phyloP scores from a whole-genome alignment of 2,797 vertebrate genomes.

The Coreius guichenoti region DNA sequence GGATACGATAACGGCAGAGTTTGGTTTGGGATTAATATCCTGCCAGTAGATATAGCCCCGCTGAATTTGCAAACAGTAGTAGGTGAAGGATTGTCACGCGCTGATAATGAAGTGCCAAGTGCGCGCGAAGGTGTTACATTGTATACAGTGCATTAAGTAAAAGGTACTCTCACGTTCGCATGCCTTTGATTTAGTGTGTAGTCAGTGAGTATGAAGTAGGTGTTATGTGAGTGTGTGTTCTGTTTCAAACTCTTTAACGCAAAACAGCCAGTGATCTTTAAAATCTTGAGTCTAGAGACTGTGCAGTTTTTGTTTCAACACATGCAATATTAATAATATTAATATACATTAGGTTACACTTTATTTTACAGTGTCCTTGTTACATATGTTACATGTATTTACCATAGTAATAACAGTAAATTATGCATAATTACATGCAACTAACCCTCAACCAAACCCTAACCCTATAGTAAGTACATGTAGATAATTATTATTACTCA shows the following conservation, averaged over 20 bases:
- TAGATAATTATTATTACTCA: too few species aligned
- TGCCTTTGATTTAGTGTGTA: neutral
- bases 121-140: slow-evolving; percentile 25
- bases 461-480: too few species aligned
- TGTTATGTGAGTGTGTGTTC: neutral
- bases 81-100: slow-evolving; percentile 50
- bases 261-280: neutral
- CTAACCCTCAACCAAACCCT: too few species aligned
- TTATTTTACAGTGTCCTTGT: too few species aligned
- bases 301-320: neutral
- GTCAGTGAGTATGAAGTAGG: neutral
- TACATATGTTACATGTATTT: too few species aligned
- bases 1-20: neutral
- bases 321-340: neutral
- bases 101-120: slow-evolving; percentile 22
- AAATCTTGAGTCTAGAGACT: neutral
- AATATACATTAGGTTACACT: neutral
- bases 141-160: neutral
- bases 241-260: too few species aligned
- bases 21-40: slow-evolving; percentile 15
- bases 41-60: neutral
- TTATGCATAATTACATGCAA: too few species aligned
- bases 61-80: slow-evolving; percentile 58
- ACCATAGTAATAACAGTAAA: too few species aligned
- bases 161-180: neutral